Conservation (phyloP, 2,113 vertebrate species). For the Oreocharis arfaki region DNA sequence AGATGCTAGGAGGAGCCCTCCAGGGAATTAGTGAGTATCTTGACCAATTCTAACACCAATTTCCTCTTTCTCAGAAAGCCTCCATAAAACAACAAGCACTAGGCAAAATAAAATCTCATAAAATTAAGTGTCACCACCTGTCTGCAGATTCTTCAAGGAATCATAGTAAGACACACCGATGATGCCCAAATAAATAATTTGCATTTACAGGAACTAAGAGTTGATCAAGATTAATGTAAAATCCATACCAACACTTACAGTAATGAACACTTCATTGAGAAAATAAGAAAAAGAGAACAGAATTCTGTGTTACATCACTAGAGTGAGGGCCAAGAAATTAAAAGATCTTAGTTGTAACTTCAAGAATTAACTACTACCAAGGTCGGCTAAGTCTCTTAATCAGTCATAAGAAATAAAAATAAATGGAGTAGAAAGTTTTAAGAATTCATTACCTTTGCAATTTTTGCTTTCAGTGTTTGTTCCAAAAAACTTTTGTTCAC, state of each 20-base stretch:
- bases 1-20: slow-evolving; percentile 69
- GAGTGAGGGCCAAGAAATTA: not conserved
- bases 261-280: not conserved
- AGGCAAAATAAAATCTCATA: not conserved
- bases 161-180: not conserved
- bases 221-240: not conserved
- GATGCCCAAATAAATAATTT: not conserved
- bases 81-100: not conserved
- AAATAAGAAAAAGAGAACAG: not conserved
- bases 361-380: not conserved
- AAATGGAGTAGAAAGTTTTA: not conserved
- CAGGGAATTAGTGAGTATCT: slow-evolving; percentile 73
- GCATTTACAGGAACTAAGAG: not conserved
- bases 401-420: not conserved
- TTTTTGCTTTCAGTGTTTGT: not conserved
- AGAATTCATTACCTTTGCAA: not conserved
- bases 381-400: not conserved
- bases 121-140: not conserved
- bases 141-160: not conserved
- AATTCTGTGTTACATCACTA: not conserved
- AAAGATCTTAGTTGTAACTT: not conserved
- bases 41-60: not conserved
- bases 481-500: not conserved
- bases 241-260: not conserved
- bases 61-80: not conserved